Conservation (phyloP, 2,797 vertebrate species). For the Poeciliopsis presidionis region DNA sequence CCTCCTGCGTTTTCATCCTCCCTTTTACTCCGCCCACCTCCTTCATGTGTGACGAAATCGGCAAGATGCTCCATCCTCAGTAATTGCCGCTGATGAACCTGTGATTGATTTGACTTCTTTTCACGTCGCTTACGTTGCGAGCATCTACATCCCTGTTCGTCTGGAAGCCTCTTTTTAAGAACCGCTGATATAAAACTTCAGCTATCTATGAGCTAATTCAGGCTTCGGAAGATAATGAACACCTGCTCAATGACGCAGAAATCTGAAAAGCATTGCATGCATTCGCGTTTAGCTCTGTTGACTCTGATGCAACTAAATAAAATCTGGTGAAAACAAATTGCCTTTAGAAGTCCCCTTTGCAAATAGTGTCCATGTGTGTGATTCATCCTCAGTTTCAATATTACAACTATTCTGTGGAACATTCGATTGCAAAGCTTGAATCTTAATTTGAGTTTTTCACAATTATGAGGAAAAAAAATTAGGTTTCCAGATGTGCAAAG, state of each 20-base stretch:
- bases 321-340: background rate
- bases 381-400: background rate
- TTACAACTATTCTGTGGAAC: background rate
- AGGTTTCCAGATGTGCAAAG: background rate
- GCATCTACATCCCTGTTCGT: constrained; percentile 12
- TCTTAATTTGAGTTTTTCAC: background rate
- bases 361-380: background rate
- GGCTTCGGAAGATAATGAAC: constrained; percentile 18
- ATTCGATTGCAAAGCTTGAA: background rate
- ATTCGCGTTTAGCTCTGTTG: background rate
- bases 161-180: constrained; percentile 26
- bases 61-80: constrained; percentile 29
- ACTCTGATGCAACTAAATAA: background rate
- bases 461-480: background rate
- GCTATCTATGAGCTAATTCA: constrained; percentile 13
- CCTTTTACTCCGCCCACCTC: background rate
- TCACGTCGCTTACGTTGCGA: constrained; percentile 5
- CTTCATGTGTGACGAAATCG: constrained; percentile 42
- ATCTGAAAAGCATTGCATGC: background rate
- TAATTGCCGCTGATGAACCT: constrained; percentile 53
- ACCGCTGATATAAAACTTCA: constrained; percentile 12
- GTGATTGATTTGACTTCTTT: constrained; percentile 36
- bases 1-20: constrained; percentile 44
- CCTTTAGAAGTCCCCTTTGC: background rate
- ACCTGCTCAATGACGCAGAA: background rate